Base-by-base conservation (phyloP, 2,113 vertebrate genomes). In the Panurus biarmicus region DNA sequence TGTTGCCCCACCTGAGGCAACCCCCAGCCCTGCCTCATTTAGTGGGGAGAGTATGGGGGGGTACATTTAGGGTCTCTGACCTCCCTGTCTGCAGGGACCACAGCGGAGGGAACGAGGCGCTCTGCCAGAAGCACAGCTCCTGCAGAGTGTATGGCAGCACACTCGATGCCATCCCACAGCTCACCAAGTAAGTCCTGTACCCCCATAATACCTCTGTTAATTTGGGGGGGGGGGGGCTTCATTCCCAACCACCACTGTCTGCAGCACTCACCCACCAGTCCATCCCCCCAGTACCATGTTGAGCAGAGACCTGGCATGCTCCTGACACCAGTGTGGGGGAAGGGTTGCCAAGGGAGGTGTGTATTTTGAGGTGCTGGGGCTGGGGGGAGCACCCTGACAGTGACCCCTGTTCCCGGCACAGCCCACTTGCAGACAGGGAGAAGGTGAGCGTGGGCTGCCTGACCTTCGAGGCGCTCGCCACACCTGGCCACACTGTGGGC, bases 401-500 rank as follows among this genome's bases (percentile, higher is more conserved):
- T 66, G 50, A 18, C 36, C 74, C 35, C 62, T 81, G 31, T 40
- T 74, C 79, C 36, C 1, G 44, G 38, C 14, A 3, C 82, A 99
- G 99, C 89, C 98, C 99, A 3, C 97, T 99, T 45, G 96, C 96
- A 16, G 98, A 99, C 96, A 98, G 98, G 91, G 99, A 99, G 94
- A 97, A 97, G 7, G 95, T 99, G 56, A 97, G 94, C 0, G 97
- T 99, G 64, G 99, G 99, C 36, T 96, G 96, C 28, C 94, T 99
- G 96, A 97, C 97, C 94, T 99, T 99, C 74, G 98, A 94, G 95
- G 99, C 98, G 0, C 98, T 99, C 14, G 98, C 98, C 77, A 99
- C 99, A 0, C 99, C 99, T 1, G 99, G 99, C 47, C 99, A 99
- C 97, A 99, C 99, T 0, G 98, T 99, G 95, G 99, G 99, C 28